Base-by-base conservation (phyloP, 2,113 vertebrate species). In the Loxodonta africana region DNA sequence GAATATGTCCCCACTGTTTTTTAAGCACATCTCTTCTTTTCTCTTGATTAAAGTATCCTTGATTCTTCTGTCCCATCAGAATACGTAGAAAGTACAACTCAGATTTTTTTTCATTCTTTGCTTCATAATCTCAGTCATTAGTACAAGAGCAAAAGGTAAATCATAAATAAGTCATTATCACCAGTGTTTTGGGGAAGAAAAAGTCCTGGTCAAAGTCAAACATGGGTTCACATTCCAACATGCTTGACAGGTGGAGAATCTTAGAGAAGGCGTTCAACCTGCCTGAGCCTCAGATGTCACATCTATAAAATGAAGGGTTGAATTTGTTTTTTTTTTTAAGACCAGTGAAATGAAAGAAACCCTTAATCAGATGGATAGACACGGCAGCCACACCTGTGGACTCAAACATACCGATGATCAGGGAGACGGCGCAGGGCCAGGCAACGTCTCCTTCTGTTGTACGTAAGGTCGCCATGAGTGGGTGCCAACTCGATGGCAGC, bases 1-100 rank as follows among this genome's bases (percentile, higher is more conserved):
- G 51, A 1, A 18, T 26, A 18, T 23, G 3, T 5, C 28, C 37
- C 4, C 2, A 28, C 4, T 3, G n/a, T 37, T 89, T 77, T 94
- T 84, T 26, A 92, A 95, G 21, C n/a, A 53, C 12, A 6, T 82
- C 4, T 67, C 28, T 76, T n/a, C 51, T 67, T 41, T 37, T 48
- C 60, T 4, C 37, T 77, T 41, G 14, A 83, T 48, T 71, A 93
- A 83, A 53, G 76, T 85, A 74, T 37, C 88, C 26, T 94, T 92
- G 17, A 69, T 92, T 85, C 73, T 83, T 82, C 90, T 37, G 8
- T 46, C 41, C 77, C n/a, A 44, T 63, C 53, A 30, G 37, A 83
- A 89, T 88, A 57, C 25, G 8, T 87, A 78, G 15, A 33, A 67
- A 23, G 28, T 48, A 77, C 15, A 83, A 46, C 11, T 26, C 67